Evolutionary conservation across 2,888 invertebrate genomes (phyloP).

Genomic region (Caenorhabditis uteleia): DNA sequence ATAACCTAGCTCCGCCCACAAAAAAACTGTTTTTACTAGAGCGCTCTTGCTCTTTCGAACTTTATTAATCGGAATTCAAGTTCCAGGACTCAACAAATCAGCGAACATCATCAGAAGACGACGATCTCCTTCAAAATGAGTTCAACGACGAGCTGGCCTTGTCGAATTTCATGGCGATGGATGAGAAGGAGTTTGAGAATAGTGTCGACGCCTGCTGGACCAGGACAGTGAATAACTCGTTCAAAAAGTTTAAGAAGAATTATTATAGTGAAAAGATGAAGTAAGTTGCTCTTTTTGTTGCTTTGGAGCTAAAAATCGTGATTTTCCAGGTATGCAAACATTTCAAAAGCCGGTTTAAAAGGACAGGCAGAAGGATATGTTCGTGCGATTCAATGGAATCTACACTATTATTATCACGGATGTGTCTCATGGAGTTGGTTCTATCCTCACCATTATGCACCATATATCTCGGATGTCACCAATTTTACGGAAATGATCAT

Average conservation of each 20-base stretch:
- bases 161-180: constrained; percentile 38
- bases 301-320: constrained; percentile 78
- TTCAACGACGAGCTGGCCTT: constrained; percentile 43
- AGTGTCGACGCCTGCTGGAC: constrained; percentile 56
- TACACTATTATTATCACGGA: constrained; percentile 94
- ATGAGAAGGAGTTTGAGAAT: constrained; percentile 55
- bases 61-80: too few species aligned
- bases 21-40: constrained; percentile 2
- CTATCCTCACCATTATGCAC: constrained; percentile 96
- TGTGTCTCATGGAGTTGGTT: constrained; percentile 97
- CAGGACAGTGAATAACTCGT: constrained; percentile 76
- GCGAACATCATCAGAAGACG: too few species aligned
- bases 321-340: constrained; percentile 80
- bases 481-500: constrained; percentile 80
- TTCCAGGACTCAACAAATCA: too few species aligned
- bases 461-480: constrained; percentile 89
- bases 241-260: constrained; percentile 83
- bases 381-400: constrained; percentile 92
- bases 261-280: constrained; percentile 78
- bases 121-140: constrained; percentile 45
- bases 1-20: too few species aligned
- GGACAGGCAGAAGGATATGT: constrained; percentile 88
- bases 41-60: too few species aligned
- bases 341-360: constrained; percentile 82
- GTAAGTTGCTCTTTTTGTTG: constrained; percentile 80